Conservation (phyloP, 2,888 invertebrate species). For the Coleophora flavipennella region DNA sequence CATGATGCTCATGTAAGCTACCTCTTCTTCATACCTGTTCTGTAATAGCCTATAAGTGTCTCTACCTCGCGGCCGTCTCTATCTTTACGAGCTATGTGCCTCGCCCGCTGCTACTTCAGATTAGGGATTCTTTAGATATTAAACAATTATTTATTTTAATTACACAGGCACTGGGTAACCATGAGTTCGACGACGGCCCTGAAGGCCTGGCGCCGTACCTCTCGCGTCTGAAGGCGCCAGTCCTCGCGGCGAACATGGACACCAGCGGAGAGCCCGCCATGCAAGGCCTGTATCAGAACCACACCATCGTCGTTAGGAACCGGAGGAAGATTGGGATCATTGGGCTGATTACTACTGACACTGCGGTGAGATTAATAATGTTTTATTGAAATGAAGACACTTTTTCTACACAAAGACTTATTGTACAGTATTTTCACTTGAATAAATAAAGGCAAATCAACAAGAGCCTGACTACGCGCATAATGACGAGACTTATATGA, state of each 20-base stretch:
- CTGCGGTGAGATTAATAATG: constrained; percentile 62
- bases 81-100: too few species aligned
- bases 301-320: constrained; percentile 74
- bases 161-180: constrained; percentile 84
- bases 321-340: constrained; percentile 84
- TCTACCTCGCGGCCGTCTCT: too few species aligned
- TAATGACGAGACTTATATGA: too few species aligned
- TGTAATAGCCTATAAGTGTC: too few species aligned
- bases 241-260: constrained; percentile 84
- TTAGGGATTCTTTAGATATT: background rate
- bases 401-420: too few species aligned
- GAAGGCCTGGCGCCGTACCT: constrained; percentile 81
- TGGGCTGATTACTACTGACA: constrained; percentile 81
- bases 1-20: constrained; percentile 82
- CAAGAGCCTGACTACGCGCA: too few species aligned
- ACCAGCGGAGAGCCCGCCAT: constrained; percentile 75
- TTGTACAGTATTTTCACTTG: too few species aligned
- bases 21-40: background rate
- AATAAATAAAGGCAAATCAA: too few species aligned
- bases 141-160: background rate
- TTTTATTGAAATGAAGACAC: too few species aligned
- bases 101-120: too few species aligned
- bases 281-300: constrained; percentile 75
- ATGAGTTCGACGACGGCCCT: constrained; percentile 87
- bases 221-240: constrained; percentile 75